Conservation (phyloP, 2,113 vertebrate species). For the Pandion haliaetus region DNA sequence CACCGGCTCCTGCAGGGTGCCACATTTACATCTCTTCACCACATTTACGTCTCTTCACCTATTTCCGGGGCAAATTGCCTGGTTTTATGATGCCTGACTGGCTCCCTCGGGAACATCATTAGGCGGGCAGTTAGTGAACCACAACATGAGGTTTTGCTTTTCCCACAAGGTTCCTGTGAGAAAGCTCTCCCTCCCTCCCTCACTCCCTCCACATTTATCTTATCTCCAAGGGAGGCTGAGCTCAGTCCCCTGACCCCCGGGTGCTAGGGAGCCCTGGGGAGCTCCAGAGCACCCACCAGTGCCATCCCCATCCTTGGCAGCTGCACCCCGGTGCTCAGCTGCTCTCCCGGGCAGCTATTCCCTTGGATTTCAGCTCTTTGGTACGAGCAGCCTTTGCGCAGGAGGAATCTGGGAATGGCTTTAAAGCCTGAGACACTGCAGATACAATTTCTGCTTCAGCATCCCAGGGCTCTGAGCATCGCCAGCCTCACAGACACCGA, state of each 20-base stretch:
- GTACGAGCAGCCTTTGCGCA: accelerated
- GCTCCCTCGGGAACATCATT: not conserved
- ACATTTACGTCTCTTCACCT: not conserved
- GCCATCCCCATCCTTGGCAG: not conserved
- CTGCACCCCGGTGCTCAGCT: accelerated
- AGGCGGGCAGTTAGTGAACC: constrained; percentile 34
- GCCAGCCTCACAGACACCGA: accelerated
- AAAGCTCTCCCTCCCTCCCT: not conserved
- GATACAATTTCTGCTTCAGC: not conserved
- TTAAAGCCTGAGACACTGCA: not conserved
- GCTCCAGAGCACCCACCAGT: not conserved
- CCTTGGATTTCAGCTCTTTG: not conserved
- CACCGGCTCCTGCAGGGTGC: not conserved
- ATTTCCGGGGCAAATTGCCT: not conserved
- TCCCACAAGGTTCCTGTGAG: constrained; percentile 22
- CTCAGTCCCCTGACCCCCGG: not conserved
- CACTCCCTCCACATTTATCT: not conserved
- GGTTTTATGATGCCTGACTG: not conserved
- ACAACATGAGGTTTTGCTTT: not conserved
- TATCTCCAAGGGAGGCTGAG: not conserved
- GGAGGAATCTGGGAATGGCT: not conserved
- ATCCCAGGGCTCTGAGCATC: not conserved
- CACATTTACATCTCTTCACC: not conserved
- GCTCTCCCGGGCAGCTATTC: accelerated
- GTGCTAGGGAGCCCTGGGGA: not conserved